Percentiles rank a stretch among this genome's conserved stretches.
These are phyloP conservation scores for Nyctalus aviator DNA, from an alignment of 2,797 vertebrate species.

Conservation along the genomic window DNA sequence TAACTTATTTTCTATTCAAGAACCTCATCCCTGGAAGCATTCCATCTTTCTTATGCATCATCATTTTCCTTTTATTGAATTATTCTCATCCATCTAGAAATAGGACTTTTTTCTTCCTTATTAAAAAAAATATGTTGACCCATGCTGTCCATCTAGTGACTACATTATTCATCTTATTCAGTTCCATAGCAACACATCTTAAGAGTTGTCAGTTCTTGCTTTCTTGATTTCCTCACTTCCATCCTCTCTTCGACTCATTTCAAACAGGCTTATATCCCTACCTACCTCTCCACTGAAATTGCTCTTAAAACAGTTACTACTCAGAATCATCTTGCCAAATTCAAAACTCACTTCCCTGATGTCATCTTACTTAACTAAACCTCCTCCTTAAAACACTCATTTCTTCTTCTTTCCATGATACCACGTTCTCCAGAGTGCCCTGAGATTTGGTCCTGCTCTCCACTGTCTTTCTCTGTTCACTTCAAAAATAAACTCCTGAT, in stretches of 20 bases:
- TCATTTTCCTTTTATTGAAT: not conserved
- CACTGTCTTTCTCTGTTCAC: not conserved
- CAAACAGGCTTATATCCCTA: not conserved
- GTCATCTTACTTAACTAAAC: not conserved
- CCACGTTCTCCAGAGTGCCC: not conserved
- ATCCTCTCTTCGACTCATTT: not conserved
- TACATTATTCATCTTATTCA: not conserved
- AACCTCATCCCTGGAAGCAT: not conserved
- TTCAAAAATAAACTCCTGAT: not conserved
- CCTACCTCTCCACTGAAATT: not conserved
- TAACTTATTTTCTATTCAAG: not conserved
- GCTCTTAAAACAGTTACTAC: not conserved
- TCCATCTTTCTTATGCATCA: not conserved
- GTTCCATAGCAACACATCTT: not conserved
- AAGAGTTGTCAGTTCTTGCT: not conserved
- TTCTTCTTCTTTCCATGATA: not conserved
- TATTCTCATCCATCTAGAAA: slow-evolving; percentile 27
- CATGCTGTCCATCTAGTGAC: not conserved
- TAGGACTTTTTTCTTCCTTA: not conserved
- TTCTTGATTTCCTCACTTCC: not conserved
- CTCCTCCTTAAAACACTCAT: not conserved
- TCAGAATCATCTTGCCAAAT: not conserved
- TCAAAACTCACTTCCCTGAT: not conserved
- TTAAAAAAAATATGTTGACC: not conserved
- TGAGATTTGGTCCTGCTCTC: not conserved